A percentile compares a stretch with the other conserved stretches of the same genome.
Evolutionary conservation across 2,797 vertebrate genomes (phyloP).

Genomic region (Bovichtus variegatus): DNA sequence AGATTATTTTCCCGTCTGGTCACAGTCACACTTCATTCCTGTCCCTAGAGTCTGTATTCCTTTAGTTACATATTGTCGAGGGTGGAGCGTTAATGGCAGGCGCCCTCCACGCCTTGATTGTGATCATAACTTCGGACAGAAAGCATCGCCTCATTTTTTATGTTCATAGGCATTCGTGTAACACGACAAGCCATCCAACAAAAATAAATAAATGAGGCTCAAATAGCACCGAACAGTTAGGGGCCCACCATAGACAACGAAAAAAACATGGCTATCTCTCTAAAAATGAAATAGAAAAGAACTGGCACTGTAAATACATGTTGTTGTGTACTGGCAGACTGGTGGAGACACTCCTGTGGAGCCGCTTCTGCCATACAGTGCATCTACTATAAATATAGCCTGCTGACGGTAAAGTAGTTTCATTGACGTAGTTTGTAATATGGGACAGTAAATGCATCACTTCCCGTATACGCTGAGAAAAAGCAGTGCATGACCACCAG

Average conservation of each 20-base stretch:
- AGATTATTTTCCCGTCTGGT: conserved; percentile 85
- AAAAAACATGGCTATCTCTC: not conserved
- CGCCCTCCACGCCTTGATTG: conserved; percentile 2
- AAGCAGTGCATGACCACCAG: conserved; percentile 29
- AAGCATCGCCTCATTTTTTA: not conserved
- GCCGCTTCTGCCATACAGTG: conserved; percentile 72
- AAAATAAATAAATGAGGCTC: not conserved
- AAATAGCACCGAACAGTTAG: not conserved
- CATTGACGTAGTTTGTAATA: conserved; percentile 75
- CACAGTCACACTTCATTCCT: conserved; percentile 82
- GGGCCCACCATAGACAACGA: not conserved
- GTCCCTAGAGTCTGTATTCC: conserved; percentile 58
- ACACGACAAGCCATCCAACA: conserved; percentile 10
- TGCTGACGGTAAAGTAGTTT: conserved; percentile 79
- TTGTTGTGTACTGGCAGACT: conserved; percentile 70
- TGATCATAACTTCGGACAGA: conserved; percentile 12
- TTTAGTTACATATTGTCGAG: conserved; percentile 65
- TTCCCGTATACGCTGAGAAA: conserved; percentile 58
- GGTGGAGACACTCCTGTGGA: conserved; percentile 72
- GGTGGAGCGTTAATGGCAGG: conserved; percentile 17
- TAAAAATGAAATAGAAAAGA: conserved; percentile 13
- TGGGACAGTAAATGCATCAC: conserved; percentile 67
- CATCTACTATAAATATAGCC: conserved; percentile 74
- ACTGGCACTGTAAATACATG: conserved; percentile 56
- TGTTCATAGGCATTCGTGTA: not conserved